These are phyloP conservation scores for Pagrus major DNA, from an alignment of 2,113 vertebrate genomes.

Conservation along the genomic window DNA sequence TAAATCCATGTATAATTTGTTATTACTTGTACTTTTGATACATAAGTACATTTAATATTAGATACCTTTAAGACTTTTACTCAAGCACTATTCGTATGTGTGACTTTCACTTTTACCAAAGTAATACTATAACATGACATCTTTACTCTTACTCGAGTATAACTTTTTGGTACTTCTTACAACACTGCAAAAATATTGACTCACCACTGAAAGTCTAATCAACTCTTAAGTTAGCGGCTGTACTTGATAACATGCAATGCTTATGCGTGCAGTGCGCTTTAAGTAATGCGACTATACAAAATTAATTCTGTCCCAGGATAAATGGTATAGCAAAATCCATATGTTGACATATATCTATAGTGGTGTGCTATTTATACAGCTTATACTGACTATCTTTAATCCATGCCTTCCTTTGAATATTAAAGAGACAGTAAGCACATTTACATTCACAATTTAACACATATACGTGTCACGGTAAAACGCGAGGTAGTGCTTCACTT, in stretches of 20 bases:
- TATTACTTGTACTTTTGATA: too few relatives aligned
- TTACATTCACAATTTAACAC: background rate
- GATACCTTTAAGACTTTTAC: too few relatives aligned
- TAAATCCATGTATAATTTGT: too few relatives aligned
- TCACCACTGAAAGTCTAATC: background rate
- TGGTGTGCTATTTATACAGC: background rate
- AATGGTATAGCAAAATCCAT: background rate
- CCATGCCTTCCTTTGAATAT: background rate
- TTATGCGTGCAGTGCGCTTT: background rate
- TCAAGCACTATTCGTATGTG: too few relatives aligned
- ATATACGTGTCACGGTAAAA: background rate
- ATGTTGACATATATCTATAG: background rate
- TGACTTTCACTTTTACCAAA: too few relatives aligned
- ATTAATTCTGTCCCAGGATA: background rate
- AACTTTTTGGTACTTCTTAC: too few relatives aligned
- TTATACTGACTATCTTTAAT: background rate
- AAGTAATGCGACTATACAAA: constrained; percentile 3
- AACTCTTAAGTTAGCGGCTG: background rate
- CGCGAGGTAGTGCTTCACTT: too few relatives aligned
- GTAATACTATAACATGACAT: too few relatives aligned
- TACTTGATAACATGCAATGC: background rate
- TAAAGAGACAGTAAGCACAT: background rate
- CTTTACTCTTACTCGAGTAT: too few relatives aligned
- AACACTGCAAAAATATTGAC: too few relatives aligned
- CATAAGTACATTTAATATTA: too few relatives aligned